These are phyloP conservation scores for Andrena fulva DNA, from an alignment of 2,888 invertebrate species.

Conservation along the genomic window DNA sequence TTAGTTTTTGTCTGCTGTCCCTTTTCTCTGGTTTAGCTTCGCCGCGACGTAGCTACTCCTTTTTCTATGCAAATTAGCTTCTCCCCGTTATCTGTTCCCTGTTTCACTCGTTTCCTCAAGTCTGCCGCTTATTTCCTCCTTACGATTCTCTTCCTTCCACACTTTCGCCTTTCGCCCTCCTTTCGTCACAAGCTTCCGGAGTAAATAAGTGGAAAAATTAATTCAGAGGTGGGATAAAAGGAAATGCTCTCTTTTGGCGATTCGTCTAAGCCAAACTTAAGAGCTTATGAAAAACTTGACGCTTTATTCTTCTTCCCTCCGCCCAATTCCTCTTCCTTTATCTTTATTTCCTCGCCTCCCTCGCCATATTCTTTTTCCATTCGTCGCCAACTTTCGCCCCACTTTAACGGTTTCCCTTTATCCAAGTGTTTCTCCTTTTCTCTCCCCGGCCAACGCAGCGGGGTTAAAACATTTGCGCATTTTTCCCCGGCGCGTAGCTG, in stretches of 20 bases:
- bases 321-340: not conserved
- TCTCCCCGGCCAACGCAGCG: not conserved
- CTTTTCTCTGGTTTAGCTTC: not conserved
- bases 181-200: too few relatives aligned
- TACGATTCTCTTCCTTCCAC: too few relatives aligned
- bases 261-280: too few relatives aligned
- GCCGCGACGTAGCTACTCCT: not conserved
- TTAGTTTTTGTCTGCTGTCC: not conserved
- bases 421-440: constrained; percentile 4
- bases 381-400: too few relatives aligned
- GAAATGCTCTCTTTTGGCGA: too few relatives aligned
- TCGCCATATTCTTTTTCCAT: not conserved
- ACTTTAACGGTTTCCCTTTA: not conserved
- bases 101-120: too few relatives aligned
- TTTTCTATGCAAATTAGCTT: not conserved
- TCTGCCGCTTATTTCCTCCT: too few relatives aligned
- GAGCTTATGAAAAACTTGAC: not conserved
- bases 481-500: constrained; percentile 20
- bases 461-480: constrained; percentile 32
- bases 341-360: not conserved
- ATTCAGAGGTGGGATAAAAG: too few relatives aligned
- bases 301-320: not conserved
- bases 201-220: too few relatives aligned
- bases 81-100: too few relatives aligned
- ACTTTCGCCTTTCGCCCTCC: too few relatives aligned